Conservation (phyloP, 1,140 invertebrate species). For the Physella acuta region DNA sequence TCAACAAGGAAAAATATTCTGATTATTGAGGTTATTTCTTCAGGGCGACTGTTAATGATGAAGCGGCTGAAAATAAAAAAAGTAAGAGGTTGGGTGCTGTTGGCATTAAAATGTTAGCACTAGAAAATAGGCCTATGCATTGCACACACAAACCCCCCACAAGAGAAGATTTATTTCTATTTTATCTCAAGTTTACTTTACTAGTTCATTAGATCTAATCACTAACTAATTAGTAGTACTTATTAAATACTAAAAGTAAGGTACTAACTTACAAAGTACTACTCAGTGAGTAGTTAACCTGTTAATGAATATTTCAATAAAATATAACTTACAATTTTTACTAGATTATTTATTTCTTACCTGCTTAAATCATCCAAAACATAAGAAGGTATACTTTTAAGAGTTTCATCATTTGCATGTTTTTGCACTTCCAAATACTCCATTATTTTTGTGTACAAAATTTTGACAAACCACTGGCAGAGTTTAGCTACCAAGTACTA, state of each 20-base stretch:
- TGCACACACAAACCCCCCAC: no score
- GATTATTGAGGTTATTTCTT: slow-evolving; percentile 15
- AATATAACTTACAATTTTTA: background rate
- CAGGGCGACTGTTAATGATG: slow-evolving; percentile 22
- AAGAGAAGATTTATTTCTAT: background rate
- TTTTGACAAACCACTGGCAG: background rate
- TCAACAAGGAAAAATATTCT: slow-evolving; percentile 23
- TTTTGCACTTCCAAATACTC: slow-evolving; percentile 1
- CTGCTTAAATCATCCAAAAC: slow-evolving; percentile 24
- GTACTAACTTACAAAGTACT: no score
- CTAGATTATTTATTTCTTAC: slow-evolving; percentile 2
- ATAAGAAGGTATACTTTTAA: slow-evolving; percentile 20
- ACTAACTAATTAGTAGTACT: no score
- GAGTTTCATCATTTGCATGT: background rate
- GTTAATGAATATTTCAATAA: no score
- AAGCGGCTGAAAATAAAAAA: slow-evolving; percentile 20
- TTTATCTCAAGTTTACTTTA: background rate
- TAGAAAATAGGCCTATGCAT: background rate
- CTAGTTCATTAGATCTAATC: background rate
- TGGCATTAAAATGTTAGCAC: background rate
- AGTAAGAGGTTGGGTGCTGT: background rate
- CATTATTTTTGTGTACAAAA: background rate
- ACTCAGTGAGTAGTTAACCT: no score
- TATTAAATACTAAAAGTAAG: no score
- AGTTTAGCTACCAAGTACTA: no score